Evolutionary conservation across 2,888 invertebrate genomes (phyloP), one percentile per base, ranked within the genome.

Genomic region (Leucophenga montana): DNA sequence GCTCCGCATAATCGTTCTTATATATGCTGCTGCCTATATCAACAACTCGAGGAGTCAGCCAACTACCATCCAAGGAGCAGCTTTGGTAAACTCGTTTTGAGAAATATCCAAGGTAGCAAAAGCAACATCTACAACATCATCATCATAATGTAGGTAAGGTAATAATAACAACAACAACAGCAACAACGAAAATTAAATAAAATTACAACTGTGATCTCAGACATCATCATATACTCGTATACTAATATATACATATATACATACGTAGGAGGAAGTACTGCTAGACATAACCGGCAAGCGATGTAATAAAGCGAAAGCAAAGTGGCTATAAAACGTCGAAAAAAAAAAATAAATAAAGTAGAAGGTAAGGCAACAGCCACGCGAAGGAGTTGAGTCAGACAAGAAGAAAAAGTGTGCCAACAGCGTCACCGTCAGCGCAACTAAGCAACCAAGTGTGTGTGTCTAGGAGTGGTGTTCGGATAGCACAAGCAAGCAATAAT

Each of bases 71-170:
- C 67, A 72, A 82, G 82, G 79, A 79, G 53, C 16, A 83, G 80
- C 82, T 83, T 81, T 82, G 78, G 64, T 22, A 81, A 81, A 84
- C 80, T 78, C 76, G 80, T 81, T 84, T 80, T 71, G n/a, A 9
- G 3, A 54, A 54, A 54, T 11, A 3, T 53, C 33, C 53, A 53
- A 66, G 66, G 13, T 31, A 44, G 57, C 13, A 9, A 64, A 18
- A 64, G 3, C 16, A 20, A 20, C 20, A 48, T 48, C 9, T 48
- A 48, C 9, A 33, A 33, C 14, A 33, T 27, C 46, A 46, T 14
- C 50, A 16, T 50, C 14, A 50, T 18, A 22, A 31, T n/a, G 57
- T 59, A 59, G 57, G 57, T 33, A 59, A 31, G 27, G 57, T 14
- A 31, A 59, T n/a, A 31, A 59, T n/a, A 46, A 20, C 44, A n/a